Conservation (phyloP, 2,797 vertebrate species). For the Crenuchus spilurus region DNA sequence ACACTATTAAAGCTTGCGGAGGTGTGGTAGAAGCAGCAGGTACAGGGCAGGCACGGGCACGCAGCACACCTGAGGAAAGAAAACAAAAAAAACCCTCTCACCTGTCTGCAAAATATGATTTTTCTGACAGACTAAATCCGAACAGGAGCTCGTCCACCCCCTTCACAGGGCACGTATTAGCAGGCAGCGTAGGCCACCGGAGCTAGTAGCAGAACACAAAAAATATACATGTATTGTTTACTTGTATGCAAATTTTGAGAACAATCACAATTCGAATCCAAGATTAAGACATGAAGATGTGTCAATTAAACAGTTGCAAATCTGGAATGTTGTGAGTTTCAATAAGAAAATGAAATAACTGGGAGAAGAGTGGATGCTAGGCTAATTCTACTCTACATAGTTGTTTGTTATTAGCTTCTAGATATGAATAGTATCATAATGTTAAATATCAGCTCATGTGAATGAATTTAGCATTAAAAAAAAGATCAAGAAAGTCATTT, state of each 20-base stretch:
- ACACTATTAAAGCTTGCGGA: slow-evolving; percentile 11
- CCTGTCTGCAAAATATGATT: slow-evolving; percentile 70
- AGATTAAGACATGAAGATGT: background rate
- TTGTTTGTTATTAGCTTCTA: too few relatives aligned
- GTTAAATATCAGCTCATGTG: too few relatives aligned
- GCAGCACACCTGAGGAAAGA: slow-evolving; percentile 63
- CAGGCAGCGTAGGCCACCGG: slow-evolving; percentile 45
- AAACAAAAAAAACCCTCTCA: slow-evolving; percentile 60
- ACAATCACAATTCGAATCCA: slow-evolving; percentile 15
- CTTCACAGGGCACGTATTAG: slow-evolving; percentile 55
- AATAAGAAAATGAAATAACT: too few relatives aligned
- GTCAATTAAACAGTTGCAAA: too few relatives aligned
- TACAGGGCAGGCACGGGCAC: slow-evolving; percentile 80
- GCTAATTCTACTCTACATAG: too few relatives aligned
- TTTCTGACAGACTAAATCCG: slow-evolving; percentile 63
- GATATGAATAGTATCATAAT: too few relatives aligned
- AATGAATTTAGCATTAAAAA: too few relatives aligned
- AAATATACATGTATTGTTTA: background rate
- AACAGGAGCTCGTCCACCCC: slow-evolving; percentile 46
- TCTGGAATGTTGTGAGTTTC: too few relatives aligned
- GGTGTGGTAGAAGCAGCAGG: slow-evolving; percentile 73
- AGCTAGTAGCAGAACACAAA: slow-evolving; percentile 43
- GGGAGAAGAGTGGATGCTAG: too few relatives aligned
- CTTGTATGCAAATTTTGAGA: background rate
- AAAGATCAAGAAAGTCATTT: background rate